Evolutionary conservation across 2,113 vertebrate genomes (phyloP), one percentile per base, ranked within the genome.

Genomic region (Hemichromis elongatus): DNA sequence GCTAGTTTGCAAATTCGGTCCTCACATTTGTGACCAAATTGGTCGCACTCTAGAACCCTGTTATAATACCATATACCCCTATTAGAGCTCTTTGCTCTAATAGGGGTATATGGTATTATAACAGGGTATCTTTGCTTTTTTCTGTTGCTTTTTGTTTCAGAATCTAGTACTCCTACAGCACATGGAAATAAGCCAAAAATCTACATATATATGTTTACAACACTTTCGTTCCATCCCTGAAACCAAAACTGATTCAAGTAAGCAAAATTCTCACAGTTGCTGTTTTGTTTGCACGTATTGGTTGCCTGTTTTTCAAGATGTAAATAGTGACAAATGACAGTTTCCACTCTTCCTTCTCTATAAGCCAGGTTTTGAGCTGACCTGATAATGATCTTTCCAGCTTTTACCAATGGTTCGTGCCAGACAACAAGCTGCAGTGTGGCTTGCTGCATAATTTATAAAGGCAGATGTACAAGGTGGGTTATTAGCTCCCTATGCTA

Each of bases 401-500:
- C 82, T 85, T 92, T 52, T 63, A 80, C 82, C 42, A 6, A 47
- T 87, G 82, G 89, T 61, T 9, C 33, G 82, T 94, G 94, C 93
- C 92, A 94, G 90, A 89, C 88, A 92, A 87, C 90, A 90, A 81
- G 81, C 87, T 86, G 92, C 88, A 80, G 78, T 90, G 30, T 16
- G 66, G 78, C 66, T 90, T 30, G 52, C 88, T 93, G 92, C 94
- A 94, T 95, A 91, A 93, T 96, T 92, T 92, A 95, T 93, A 73
- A 95, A 92, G 92, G 90, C 93, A 93, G 92, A 92, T 92, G 90
- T 87, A 94, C 90, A 89, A 93, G 90, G 88, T 82, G 75, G 94
- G 90, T 94, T 93, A 95, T 94, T 95, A 94, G 91, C 91, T 92
- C 90, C 91, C 93, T 87, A 79, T 86, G 86, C 91, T 85, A 93